Evolutionary conservation across 2,113 vertebrate genomes (phyloP).

Genomic region (Psephotus haematonotus): DNA sequence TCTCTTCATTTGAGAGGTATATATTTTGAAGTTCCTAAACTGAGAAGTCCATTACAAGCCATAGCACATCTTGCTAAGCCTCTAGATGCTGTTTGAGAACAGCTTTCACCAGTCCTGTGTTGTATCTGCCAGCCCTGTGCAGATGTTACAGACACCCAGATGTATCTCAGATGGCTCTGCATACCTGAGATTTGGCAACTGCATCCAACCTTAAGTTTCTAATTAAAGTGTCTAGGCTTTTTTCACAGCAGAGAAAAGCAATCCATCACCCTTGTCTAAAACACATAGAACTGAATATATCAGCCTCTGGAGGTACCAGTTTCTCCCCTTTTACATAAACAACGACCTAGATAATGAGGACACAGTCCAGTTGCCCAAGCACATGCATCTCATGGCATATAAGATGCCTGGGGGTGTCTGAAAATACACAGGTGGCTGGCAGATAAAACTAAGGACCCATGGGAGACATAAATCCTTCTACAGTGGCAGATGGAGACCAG

Average conservation of each 20-base stretch:
- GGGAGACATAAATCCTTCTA: background rate
- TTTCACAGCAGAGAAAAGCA: background rate
- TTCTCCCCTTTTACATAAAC: background rate
- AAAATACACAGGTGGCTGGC: background rate
- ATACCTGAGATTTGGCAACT: background rate
- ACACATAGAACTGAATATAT: background rate
- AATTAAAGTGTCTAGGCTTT: background rate
- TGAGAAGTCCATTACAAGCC: background rate
- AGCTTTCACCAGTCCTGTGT: fast-evolving
- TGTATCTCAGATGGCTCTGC: background rate
- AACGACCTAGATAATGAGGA: background rate
- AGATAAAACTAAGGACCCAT: background rate
- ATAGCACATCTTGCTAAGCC: fast-evolving
- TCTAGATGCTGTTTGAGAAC: background rate
- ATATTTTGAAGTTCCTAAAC: background rate
- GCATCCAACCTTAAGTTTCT: background rate
- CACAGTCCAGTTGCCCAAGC: background rate
- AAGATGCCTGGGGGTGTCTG: background rate
- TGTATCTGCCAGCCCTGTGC: background rate
- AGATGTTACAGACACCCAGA: background rate
- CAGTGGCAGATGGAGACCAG: background rate
- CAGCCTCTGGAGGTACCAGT: background rate
- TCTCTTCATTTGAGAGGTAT: background rate
- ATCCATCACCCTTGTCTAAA: background rate
- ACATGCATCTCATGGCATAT: background rate